These are phyloP conservation scores for Cyprinodon diabolis DNA, from an alignment of 2,797 vertebrate species.

Conservation along the genomic window DNA sequence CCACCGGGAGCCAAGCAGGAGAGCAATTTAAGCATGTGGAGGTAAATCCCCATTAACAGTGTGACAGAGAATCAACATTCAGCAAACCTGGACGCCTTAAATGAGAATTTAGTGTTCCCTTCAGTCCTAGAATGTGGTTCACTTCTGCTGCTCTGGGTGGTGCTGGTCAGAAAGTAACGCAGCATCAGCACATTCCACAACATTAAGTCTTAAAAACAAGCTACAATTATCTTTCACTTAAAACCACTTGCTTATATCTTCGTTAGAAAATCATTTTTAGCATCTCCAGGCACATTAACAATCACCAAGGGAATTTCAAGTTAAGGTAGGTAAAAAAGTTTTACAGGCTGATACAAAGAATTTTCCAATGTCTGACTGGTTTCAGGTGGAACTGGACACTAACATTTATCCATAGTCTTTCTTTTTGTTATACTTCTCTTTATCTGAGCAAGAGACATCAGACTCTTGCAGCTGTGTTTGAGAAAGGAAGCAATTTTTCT, in stretches of 20 bases:
- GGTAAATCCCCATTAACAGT: slow-evolving; percentile 16
- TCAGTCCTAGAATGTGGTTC: neutral
- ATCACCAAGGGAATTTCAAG: neutral
- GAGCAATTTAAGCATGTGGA: slow-evolving; percentile 21
- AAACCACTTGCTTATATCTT: slow-evolving; percentile 1
- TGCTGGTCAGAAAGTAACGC: slow-evolving; percentile 2
- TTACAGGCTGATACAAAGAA: slow-evolving; percentile 44
- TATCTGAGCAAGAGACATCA: slow-evolving; percentile 16
- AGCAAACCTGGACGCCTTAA: slow-evolving; percentile 1
- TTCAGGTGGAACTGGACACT: slow-evolving; percentile 60
- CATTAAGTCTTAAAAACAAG: slow-evolving; percentile 16
- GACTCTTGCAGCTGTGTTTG: slow-evolving; percentile 83
- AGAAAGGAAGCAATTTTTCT: slow-evolving; percentile 80
- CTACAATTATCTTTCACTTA: neutral
- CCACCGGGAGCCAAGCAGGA: slow-evolving; percentile 25
- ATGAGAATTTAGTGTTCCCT: slow-evolving; percentile 3
- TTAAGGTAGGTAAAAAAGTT: slow-evolving; percentile 24
- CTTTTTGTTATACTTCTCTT: slow-evolving; percentile 18
- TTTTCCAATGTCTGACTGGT: slow-evolving; percentile 48
- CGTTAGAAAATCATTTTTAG: slow-evolving; percentile 23
- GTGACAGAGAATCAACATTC: slow-evolving; percentile 4
- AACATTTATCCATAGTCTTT: slow-evolving; percentile 62
- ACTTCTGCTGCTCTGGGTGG: neutral
- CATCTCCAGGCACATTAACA: slow-evolving; percentile 26
- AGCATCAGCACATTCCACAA: slow-evolving; percentile 1